Evolutionary conservation across 1,140 invertebrate genomes (phyloP), one percentile per base, ranked within the genome.

Genomic region (Drosophila santomea): DNA sequence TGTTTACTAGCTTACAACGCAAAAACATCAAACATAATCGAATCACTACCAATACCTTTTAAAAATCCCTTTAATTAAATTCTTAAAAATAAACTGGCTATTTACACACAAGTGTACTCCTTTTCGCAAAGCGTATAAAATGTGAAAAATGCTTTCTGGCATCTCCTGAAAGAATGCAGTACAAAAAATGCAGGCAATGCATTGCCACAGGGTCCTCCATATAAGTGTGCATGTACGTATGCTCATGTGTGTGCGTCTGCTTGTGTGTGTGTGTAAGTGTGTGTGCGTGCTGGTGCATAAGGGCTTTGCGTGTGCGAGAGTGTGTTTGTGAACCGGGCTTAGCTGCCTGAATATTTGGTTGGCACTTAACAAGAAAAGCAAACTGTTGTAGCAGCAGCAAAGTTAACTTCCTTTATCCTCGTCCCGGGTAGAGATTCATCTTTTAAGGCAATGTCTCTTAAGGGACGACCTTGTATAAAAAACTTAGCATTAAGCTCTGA

Each of bases 341-440:
- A 45, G 51, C 55, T 64, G 67, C 35, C 48, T 59, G 74, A 47
- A 71, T 44, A 76, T 71, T 78, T 83, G 43, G 71, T 39, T 83
- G 75, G 77, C 77, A 80, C 71, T 80, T 74, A 80, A 60, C 71
- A 63, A 50, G 64, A 50, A 72, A 72, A 72, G 64, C 64, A 72
- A 72, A 71, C 66, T 58, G n/a, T 50, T 58, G 66, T 71, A 71
- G 28, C 67, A 36, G 25, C 44, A 72, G 51, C 71, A 71, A 72
- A 71, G 51, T 71, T 71, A 71, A 71, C 64, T 69, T 71, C 43
- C 64, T 50, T 58, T 58, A 50, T 48, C 44, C 64, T 12, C 35
- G 51, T 28, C 28, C 17, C 25, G 44, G 43, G 36, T 48, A 45
- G 2, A 41, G 44, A 71, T 69, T 69, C 36, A 57, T 66, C 36